Evolutionary conservation across 1,140 invertebrate genomes (phyloP).

Genomic region (Theocolax elegans): DNA sequence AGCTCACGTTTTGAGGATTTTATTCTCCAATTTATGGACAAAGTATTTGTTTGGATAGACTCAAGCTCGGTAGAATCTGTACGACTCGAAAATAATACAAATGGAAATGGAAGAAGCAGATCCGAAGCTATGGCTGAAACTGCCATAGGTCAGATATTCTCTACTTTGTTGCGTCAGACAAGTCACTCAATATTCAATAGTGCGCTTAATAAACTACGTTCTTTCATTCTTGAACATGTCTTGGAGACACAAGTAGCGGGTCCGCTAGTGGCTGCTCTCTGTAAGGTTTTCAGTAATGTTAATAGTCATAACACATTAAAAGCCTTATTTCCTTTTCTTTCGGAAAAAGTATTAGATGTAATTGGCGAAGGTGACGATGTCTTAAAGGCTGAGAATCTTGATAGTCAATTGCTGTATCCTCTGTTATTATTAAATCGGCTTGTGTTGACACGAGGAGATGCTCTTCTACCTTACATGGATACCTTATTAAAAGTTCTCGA

Average conservation of each 20-base stretch:
- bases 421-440: slow-evolving; percentile 81
- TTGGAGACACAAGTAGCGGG: slow-evolving; percentile 87
- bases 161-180: slow-evolving; percentile 65
- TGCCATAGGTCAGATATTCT: slow-evolving; percentile 62
- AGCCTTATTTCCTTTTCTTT: slow-evolving; percentile 78
- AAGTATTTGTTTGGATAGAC: slow-evolving; percentile 79
- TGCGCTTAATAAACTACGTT: slow-evolving; percentile 79
- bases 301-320: slow-evolving; percentile 75
- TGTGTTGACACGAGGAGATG: slow-evolving; percentile 72
- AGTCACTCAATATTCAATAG: slow-evolving; percentile 70
- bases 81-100: slow-evolving; percentile 70
- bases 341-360: slow-evolving; percentile 70
- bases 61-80: slow-evolving; percentile 77
- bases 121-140: slow-evolving; percentile 79
- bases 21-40: slow-evolving; percentile 86
- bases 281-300: slow-evolving; percentile 77
- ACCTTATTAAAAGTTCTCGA: slow-evolving; percentile 73
- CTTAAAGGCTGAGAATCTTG: slow-evolving; percentile 74
- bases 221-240: slow-evolving; percentile 78
- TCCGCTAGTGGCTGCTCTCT: slow-evolving; percentile 74
- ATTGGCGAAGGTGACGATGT: slow-evolving; percentile 70
- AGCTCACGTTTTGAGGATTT: slow-evolving; percentile 91
- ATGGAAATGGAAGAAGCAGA: slow-evolving; percentile 69
- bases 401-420: slow-evolving; percentile 83
- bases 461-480: slow-evolving; percentile 73